These are phyloP conservation scores for Antigone vipio DNA, from an alignment of 2,113 vertebrate genomes.

Conservation along the genomic window DNA sequence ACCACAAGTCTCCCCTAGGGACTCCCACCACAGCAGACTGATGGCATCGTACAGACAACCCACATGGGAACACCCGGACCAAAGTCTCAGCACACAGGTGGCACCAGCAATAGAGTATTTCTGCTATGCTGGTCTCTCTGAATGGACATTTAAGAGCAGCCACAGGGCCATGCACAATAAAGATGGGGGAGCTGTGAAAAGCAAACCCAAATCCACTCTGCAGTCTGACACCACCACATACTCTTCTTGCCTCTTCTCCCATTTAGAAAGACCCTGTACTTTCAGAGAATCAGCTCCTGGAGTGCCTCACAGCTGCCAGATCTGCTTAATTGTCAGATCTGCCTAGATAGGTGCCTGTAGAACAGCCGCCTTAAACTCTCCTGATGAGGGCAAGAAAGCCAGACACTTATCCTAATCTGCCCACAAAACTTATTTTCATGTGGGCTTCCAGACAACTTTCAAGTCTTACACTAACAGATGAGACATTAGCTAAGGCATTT, in stretches of 20 bases:
- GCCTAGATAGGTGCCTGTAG: neutral
- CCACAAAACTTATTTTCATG: neutral
- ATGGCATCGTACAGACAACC: neutral
- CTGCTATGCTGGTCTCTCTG: neutral
- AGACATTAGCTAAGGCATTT: neutral
- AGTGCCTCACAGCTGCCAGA: neutral
- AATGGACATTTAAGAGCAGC: neutral
- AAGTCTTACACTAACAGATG: neutral
- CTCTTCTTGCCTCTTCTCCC: neutral
- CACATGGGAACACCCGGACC: fast-evolving
- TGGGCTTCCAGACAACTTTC: neutral
- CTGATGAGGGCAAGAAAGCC: neutral
- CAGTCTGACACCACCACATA: neutral
- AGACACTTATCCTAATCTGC: neutral
- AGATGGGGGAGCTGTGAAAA: neutral
- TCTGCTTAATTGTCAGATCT: neutral
- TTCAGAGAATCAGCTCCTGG: neutral
- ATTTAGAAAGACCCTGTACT: neutral
- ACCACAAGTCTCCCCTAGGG: neutral
- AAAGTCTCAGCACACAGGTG: neutral
- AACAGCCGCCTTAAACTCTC: neutral
- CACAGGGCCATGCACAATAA: neutral
- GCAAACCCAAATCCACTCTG: neutral
- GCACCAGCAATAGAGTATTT: neutral
- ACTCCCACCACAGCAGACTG: neutral